phyloP scores from a whole-genome alignment of 1,140 invertebrate genomes.

The Neuroterus valhalla region DNA sequence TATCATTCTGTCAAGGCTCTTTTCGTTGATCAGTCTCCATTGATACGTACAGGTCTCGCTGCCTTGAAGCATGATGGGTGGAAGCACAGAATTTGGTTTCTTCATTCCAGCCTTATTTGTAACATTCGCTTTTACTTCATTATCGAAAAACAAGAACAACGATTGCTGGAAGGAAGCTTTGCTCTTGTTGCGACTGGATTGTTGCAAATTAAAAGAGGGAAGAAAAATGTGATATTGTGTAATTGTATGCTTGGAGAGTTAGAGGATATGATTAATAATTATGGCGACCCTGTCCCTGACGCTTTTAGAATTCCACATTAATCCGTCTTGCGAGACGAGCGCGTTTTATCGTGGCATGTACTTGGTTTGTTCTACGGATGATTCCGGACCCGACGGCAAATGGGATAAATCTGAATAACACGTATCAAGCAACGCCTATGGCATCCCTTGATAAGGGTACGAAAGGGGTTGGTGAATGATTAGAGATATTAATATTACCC shows the following conservation, averaged over 20 bases:
- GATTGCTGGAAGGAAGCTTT: too few species aligned
- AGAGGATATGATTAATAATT: not conserved
- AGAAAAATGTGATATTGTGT: too few species aligned
- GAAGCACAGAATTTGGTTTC: too few species aligned
- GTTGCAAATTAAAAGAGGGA: too few species aligned
- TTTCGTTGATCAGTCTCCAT: too few species aligned
- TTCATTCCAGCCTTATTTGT: too few species aligned
- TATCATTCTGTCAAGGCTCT: too few species aligned
- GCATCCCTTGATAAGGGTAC: constrained; percentile 71
- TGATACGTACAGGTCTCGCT: too few species aligned
- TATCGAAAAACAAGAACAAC: too few species aligned
- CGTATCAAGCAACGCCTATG: constrained; percentile 62
- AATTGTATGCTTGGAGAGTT: not conserved
- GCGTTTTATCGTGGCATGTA: constrained; percentile 59
- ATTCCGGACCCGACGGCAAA: constrained; percentile 64
- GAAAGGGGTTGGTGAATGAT: constrained; percentile 73
- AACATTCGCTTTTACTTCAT: too few species aligned
- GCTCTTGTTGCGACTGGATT: too few species aligned
- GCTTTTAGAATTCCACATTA: constrained; percentile 44
- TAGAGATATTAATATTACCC: constrained; percentile 73
- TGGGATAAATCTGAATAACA: constrained; percentile 71
- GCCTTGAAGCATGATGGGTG: too few species aligned
- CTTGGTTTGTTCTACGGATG: constrained; percentile 64
- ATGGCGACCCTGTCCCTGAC: not conserved
- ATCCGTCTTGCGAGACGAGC: constrained; percentile 59